Conservation (phyloP, 2,888 invertebrate species). For the Agrotis clavis region DNA sequence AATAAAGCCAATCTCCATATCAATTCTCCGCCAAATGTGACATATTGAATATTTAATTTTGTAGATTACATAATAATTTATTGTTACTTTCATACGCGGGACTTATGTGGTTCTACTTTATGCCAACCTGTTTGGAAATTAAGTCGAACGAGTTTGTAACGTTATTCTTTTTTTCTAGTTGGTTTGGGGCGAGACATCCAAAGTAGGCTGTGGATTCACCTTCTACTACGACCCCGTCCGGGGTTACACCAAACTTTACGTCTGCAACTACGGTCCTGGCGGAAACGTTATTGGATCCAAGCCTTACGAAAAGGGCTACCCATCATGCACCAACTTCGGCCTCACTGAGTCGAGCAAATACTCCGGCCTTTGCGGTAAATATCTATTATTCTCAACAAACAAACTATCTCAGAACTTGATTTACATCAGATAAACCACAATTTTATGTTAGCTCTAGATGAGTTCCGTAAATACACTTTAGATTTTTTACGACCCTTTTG, state of each 20-base stretch:
- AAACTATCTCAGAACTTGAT: not conserved
- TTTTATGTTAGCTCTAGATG: not conserved
- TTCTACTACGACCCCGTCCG: slow-evolving; percentile 94
- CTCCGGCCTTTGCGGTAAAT: slow-evolving; percentile 95
- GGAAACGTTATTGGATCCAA: slow-evolving; percentile 95
- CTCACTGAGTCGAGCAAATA: slow-evolving; percentile 94
- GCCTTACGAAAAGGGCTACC: slow-evolving; percentile 94
- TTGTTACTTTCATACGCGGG: slow-evolving; percentile 36
- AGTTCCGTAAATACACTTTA: not conserved
- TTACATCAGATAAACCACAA: not conserved
- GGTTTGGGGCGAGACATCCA: slow-evolving; percentile 96
- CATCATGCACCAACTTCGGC: slow-evolving; percentile 93
- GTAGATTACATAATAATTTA: slow-evolving; percentile 48
- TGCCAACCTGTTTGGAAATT: slow-evolving; percentile 7
- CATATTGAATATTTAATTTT: slow-evolving; percentile 42
- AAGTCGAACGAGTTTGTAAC: slow-evolving; percentile 41
- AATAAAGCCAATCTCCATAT: slow-evolving; percentile 46
- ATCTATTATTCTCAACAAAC: slow-evolving; percentile 57
- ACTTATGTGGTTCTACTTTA: slow-evolving; percentile 11
- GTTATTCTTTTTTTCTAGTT: slow-evolving; percentile 89
- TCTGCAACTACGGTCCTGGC: slow-evolving; percentile 96
- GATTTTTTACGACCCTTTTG: not conserved
- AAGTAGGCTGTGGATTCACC: slow-evolving; percentile 96
- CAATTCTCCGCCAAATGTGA: slow-evolving; percentile 50
- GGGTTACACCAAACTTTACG: slow-evolving; percentile 95